These are phyloP conservation scores for Percina caprodes DNA, from an alignment of 2,113 vertebrate genomes.

Conservation along the genomic window DNA sequence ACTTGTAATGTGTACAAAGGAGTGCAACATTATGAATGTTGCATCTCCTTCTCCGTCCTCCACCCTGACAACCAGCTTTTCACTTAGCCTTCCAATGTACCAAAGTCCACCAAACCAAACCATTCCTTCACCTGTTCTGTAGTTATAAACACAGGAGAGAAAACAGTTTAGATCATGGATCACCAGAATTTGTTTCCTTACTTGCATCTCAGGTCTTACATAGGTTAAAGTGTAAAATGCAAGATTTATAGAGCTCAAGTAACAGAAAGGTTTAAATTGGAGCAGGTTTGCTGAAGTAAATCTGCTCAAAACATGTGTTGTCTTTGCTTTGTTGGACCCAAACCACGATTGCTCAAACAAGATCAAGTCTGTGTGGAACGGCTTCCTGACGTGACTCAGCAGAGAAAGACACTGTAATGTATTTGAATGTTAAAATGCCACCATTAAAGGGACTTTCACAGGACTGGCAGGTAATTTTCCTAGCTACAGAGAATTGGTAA, in stretches of 20 bases:
- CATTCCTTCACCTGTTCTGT: too few relatives aligned
- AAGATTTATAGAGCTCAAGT: too few relatives aligned
- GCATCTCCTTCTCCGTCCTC: background rate
- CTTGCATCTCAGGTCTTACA: too few relatives aligned
- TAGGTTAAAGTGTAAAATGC: too few relatives aligned
- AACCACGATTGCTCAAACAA: conserved; percentile 7
- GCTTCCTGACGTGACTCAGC: background rate
- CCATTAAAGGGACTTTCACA: background rate
- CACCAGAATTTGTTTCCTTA: too few relatives aligned
- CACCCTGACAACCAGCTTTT: background rate
- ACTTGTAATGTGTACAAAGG: background rate
- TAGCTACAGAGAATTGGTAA: conserved; percentile 66
- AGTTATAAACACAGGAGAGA: too few relatives aligned
- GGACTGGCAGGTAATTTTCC: background rate
- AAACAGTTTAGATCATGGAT: too few relatives aligned
- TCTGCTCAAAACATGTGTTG: background rate
- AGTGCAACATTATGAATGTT: background rate
- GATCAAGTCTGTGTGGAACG: background rate
- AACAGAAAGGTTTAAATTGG: background rate
- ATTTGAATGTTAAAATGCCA: background rate
- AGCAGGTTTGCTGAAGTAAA: background rate
- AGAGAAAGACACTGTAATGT: background rate
- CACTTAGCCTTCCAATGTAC: background rate
- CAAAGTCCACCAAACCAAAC: too few relatives aligned
- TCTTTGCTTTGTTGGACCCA: conserved; percentile 4